Evolutionary conservation across 2,797 vertebrate genomes (phyloP), one percentile per base, ranked within the genome.

Genomic region (Psittacula derbiana): DNA sequence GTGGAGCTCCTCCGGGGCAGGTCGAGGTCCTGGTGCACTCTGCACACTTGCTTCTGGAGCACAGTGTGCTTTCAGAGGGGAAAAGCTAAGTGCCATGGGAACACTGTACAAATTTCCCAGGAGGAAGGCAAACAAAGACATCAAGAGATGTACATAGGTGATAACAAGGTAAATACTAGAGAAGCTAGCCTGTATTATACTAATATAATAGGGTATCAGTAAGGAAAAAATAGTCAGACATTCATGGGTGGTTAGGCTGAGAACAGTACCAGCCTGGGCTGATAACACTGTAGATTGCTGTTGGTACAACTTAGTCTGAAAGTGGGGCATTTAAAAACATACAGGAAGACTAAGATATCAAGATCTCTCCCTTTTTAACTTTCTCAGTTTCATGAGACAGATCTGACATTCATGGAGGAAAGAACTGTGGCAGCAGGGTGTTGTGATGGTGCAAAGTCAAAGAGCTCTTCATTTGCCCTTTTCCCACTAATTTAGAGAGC

Each of bases 131-230:
- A 97, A 98, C 95, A 98, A 93, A 95, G 79, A 92, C 95, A 50
- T 86, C 50, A 84, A 95, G 95, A 96, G 78, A 96, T 95, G 93
- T 94, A 94, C 58, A 71, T 49, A 95, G 75, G 70, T 80, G 93
- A 97, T 97, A 97, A 96, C 96, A 92, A 78, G 74, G 84, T 91
- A 97, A 97, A 96, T 95, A 94, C 97, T 96, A 91, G 84, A 95
- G 94, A 87, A 41, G 50, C 72, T 96, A 80, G 50, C 60, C 92
- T 96, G 85, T 87, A 94, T 92, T 93, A 76, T 90, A 47, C 62
- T 65, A 82, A 55, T 76, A 96, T 73, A 96, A 93, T 92, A 53
- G 47, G 80, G 85, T 86, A 88, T 75, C 66, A 80, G 75, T 23
- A 70, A 91, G 89, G 87, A 96, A 93, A 88, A 96, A 88, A 94